Evolutionary conservation across 2,797 vertebrate genomes (phyloP), one percentile per base, ranked within the genome.

Genomic region (Discoglossus pictus): DNA sequence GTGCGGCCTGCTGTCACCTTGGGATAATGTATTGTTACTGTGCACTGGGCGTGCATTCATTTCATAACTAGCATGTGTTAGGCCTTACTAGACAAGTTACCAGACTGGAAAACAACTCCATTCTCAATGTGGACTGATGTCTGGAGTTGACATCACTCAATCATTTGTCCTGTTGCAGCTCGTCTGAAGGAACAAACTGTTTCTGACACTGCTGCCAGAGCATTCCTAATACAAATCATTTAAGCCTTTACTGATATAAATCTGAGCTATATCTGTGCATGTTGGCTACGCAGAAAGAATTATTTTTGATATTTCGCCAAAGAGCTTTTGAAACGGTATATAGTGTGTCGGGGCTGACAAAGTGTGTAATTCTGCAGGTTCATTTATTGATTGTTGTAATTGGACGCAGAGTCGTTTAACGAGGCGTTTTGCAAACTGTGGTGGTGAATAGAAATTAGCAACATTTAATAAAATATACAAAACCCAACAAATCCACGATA

Each of bases 141-240:
- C 18, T 0, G 0, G 12, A 35, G 66, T 1, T 51, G 24, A 25
- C 50, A n/a, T 46, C 70, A 13, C 72, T 55, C 8, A 64, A 16
- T 59, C 53, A 51, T 54, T 77, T 74, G 46, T 60, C 36, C 56
- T 58, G 64, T 9, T 64, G 7, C 5, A 44, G 11, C 3, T 50
- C 55, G 38, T 72, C 20, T 38, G 69, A 36, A 23, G 0, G 1
- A 67, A 31, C 34, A 54, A 61, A 78, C 51, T 55, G 27, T 23
- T 40, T 75, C 44, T 34, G 13, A 9, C 71, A 76, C 76, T 75
- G 1, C 18, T 75, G 25, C n/a, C 46, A 62, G 2, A 34, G 38
- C 12, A 11, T 8, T 25, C 54, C n/a, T 24, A 12, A 27, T 74
- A 65, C 15, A 39, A 12, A 53, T 52, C 6, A 1, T 65, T 69